Conservation (phyloP, 2,888 invertebrate genomes). For the Parnassius mnemosyne region DNA sequence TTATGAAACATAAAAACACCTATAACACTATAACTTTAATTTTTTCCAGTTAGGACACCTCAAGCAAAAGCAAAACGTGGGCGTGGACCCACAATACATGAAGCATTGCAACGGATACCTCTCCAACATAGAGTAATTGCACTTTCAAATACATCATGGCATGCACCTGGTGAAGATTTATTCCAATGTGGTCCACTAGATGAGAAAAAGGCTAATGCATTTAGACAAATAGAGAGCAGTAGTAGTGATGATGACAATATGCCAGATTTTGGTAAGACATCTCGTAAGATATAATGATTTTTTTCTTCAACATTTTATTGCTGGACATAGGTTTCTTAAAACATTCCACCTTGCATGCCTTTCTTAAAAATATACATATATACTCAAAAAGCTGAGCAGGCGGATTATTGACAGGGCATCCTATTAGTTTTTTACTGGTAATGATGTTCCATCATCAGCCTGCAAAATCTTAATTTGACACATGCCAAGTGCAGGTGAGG, state of each 20-base stretch:
- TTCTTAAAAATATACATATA: no score
- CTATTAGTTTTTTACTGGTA: no score
- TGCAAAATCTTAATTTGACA: no score
- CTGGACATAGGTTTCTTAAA: no score
- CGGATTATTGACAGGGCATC: no score
- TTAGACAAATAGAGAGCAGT: constrained; percentile 59
- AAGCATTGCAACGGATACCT: constrained; percentile 81
- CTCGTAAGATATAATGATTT: neutral
- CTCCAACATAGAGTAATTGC: constrained; percentile 51
- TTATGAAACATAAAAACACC: no score
- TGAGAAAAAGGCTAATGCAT: constrained; percentile 48
- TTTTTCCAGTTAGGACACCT: constrained; percentile 37
- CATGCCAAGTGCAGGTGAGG: no score
- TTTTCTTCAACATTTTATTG: no score
- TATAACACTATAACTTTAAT: no score
- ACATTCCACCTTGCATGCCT: no score
- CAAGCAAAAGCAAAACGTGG: constrained; percentile 61
- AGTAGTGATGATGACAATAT: constrained; percentile 71
- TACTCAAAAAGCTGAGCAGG: no score
- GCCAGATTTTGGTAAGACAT: constrained; percentile 66
- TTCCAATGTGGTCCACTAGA: constrained; percentile 69
- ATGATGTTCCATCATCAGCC: no score
- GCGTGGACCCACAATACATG: constrained; percentile 76
- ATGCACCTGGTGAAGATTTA: constrained; percentile 72
- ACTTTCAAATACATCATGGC: constrained; percentile 63